Base-by-base conservation (phyloP, 1,140 invertebrate species). In the Liolophura sinensis region DNA sequence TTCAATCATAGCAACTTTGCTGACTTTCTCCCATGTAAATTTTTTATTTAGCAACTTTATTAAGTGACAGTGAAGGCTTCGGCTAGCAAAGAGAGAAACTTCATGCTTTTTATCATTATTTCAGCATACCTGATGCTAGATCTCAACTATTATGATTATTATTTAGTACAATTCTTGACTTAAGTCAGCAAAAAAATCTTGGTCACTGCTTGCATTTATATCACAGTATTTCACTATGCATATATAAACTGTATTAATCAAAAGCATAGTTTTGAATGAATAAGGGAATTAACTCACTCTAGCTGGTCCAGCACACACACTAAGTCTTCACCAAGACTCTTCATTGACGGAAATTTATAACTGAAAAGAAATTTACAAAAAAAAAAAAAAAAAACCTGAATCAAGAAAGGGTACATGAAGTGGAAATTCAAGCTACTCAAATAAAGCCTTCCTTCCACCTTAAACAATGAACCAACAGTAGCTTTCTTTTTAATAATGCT, bases 251-350 rank as follows among this genome's bases (percentile, higher is more conserved):
- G 58, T 40, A 40, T 40, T 40, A 40, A 40, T 40, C 31, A 40
- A 40, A 40, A 40, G 3, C 3, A 40, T 3, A 9, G 9, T 40
- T 9, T 40, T 40, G 31, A 40, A 40, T 5, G 31, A 20, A 60
- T 63, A 58, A 47, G 15, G 20, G 40, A 47, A n/a, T n/a, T n/a
- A n/a, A 80, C 82, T 77, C 77, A 87, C 86, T 86, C 92, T 14
- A 95, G 85, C 74, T 93, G 90, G 80, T 95, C 92, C 75, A 95
- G 82, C 12, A 95, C 90, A 47, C 90, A 90, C 14, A 93, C 89
- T 60, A 96, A 81, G 80, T 94, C 92, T 82, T 94, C 93, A 47
- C 92, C 93, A 49, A 96, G 85, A 56, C 89, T 89, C 84, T 94
- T 92, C 75, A 95, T 89, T 27, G 89, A 89, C 7, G 93, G 93